Evolutionary conservation across 2,797 vertebrate species (phyloP).

Genomic region (Octomys mimax): DNA sequence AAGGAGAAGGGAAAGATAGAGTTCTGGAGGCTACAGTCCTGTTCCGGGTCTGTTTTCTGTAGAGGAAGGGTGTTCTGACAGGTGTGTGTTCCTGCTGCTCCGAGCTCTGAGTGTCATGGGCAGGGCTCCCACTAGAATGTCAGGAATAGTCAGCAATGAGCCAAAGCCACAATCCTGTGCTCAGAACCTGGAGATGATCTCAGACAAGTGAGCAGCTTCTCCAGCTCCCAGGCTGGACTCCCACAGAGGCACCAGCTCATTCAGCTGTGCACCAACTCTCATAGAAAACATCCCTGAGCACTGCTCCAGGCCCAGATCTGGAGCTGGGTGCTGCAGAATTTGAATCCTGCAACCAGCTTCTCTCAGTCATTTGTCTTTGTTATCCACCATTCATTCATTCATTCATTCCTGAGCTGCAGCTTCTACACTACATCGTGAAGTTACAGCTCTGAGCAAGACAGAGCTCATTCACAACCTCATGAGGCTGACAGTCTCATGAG

Average conservation of each 20-base stretch:
- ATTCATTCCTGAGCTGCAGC: accelerated
- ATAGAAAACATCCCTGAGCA: background rate
- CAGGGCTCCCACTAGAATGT: background rate
- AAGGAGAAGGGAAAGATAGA: constrained; percentile 74
- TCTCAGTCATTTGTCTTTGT: accelerated
- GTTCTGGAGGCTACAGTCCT: constrained; percentile 79
- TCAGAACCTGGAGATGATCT: background rate
- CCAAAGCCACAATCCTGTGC: background rate
- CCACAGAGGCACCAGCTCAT: background rate
- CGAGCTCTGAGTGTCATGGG: background rate
- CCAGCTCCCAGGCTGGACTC: accelerated
- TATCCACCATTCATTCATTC: background rate
- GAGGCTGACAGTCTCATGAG: background rate
- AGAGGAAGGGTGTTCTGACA: constrained; percentile 81
- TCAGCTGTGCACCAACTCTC: background rate
- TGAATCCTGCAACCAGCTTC: too few species aligned
- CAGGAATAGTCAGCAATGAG: background rate
- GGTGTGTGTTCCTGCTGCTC: constrained; percentile 77
- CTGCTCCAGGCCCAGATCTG: background rate
- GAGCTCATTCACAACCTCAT: background rate
- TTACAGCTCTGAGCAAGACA: background rate
- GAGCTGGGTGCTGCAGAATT: accelerated
- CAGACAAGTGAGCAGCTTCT: background rate
- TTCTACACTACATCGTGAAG: background rate
- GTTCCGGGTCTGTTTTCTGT: constrained; percentile 86